Base-by-base conservation (phyloP, 2,888 invertebrate species). In the Philereme transversata region DNA sequence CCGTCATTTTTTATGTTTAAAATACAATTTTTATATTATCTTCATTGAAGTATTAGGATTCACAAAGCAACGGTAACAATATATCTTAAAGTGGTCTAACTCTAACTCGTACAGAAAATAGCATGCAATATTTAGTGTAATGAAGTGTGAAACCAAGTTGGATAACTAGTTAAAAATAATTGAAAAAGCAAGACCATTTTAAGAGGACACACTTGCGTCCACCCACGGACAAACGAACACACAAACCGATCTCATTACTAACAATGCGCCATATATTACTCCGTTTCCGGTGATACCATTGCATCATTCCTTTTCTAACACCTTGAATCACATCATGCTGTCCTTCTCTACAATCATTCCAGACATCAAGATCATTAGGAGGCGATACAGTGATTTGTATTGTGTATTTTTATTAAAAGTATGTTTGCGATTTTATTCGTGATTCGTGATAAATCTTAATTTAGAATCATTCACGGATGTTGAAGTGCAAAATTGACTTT, bases 191-290 rank as follows among this genome's bases (percentile, higher is more conserved):
- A 70, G 67, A 73, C 75, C 75, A 73, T 74, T 70, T 76, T 72
- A 70, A 73, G 70, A 69, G 68, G 72, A 69, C 74, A 68, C 68
- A 71, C 70, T 71, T 62, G 68, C 64, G 75, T 75, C 76, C 85
- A 79, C 87, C 87, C 83, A 86, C 87, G 81, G 56, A 78, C 85
- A 75, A 66, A 76, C 80, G 78, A 77, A 81, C 82, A 78, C 86
- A 86, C 87, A 86, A 86, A 83, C 87, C 82, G 87, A 87, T 86
- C 91, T 91, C 90, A 86, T 91, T 91, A 91, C 88, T 84, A 90
- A 91, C 91, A 91, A 91, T 91, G 87, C 86, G 73, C 87, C 90
- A 91, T 91, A 91, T 89, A 90, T 91, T 90, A 90, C 84, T 58
- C 78, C 75, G 85, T 88, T 91, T 91, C 90, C 91, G 90, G 90